Conservation (phyloP, 2,888 invertebrate genomes). For the Heteromyza rotundicornis region DNA sequence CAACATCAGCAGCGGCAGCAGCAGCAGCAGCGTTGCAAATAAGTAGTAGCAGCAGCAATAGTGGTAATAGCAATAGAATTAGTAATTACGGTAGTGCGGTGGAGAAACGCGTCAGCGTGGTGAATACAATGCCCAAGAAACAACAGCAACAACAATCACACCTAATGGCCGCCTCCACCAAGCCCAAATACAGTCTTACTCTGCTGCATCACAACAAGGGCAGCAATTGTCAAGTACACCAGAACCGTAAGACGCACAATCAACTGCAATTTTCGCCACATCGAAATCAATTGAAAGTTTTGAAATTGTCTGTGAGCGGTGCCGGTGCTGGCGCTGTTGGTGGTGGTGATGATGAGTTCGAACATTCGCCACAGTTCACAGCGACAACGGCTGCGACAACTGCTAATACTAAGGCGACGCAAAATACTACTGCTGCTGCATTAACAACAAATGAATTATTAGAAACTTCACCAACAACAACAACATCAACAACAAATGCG, state of each 20-base stretch:
- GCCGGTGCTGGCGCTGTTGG: slow-evolving; percentile 23
- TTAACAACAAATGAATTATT: too few species aligned
- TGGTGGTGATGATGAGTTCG: slow-evolving; percentile 22
- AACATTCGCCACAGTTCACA: slow-evolving; percentile 16
- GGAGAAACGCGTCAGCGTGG: slow-evolving; percentile 22
- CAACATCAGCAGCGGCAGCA: slow-evolving; percentile 40
- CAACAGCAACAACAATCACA: too few species aligned
- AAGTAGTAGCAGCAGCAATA: slow-evolving; percentile 15
- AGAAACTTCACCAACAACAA: background rate
- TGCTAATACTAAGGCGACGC: too few species aligned
- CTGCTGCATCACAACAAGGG: slow-evolving; percentile 44
- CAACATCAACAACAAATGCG: slow-evolving; percentile 26
- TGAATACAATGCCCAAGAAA: slow-evolving; percentile 51
- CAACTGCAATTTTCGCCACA: slow-evolving; percentile 19
- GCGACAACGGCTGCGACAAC: slow-evolving; percentile 27
- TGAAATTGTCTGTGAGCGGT: slow-evolving; percentile 38
- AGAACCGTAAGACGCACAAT: slow-evolving; percentile 20
- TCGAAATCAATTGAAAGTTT: slow-evolving; percentile 42
- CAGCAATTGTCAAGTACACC: slow-evolving; percentile 20
- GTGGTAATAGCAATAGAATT: slow-evolving; percentile 13
- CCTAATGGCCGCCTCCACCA: slow-evolving; percentile 30
- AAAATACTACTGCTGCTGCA: too few species aligned
- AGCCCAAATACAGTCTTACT: slow-evolving; percentile 49
- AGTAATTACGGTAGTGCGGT: slow-evolving; percentile 6
- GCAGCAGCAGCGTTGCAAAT: slow-evolving; percentile 22